Conservation (phyloP, 2,888 invertebrate genomes). For the Tetramorium bicarinatum region DNA sequence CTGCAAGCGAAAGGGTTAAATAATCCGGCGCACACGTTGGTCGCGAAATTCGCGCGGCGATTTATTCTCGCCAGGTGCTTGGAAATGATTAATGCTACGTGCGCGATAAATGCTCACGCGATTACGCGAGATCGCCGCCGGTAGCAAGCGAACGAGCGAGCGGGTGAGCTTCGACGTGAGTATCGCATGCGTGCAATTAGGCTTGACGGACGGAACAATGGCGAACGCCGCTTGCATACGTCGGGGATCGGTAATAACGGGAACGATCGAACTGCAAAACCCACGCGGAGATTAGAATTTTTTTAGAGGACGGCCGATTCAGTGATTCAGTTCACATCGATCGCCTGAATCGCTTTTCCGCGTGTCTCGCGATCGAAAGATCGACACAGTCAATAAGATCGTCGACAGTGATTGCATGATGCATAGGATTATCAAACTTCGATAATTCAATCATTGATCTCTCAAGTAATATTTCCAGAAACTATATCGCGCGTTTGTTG, state of each 20-base stretch:
- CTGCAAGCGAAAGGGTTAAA: constrained; percentile 43
- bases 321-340: constrained; percentile 60
- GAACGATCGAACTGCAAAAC: constrained; percentile 44
- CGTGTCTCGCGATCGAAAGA: constrained; percentile 5
- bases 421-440: neutral
- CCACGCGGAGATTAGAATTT: constrained; percentile 73
- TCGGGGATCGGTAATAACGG: constrained; percentile 47
- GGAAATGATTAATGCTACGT: constrained; percentile 69
- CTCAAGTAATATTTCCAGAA: neutral
- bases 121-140: constrained; percentile 56
- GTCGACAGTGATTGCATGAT: neutral
- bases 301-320: constrained; percentile 66
- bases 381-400: constrained; percentile 1
- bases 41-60: constrained; percentile 57
- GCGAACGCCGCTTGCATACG: constrained; percentile 58
- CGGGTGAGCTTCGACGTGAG: constrained; percentile 61
- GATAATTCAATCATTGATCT: constrained; percentile 12
- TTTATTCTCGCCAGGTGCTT: constrained; percentile 62
- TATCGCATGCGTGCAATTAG: constrained; percentile 69
- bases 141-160: constrained; percentile 47
- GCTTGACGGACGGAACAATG: constrained; percentile 78
- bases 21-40: constrained; percentile 29
- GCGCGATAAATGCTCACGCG: constrained; percentile 59
- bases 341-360: constrained; percentile 26
- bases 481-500: neutral